Percentiles rank a stretch among this genome's conserved stretches.
These are phyloP conservation scores for Leptinotarsa rubiginosa DNA, from an alignment of 2,888 invertebrate species.

Conservation along the genomic window DNA sequence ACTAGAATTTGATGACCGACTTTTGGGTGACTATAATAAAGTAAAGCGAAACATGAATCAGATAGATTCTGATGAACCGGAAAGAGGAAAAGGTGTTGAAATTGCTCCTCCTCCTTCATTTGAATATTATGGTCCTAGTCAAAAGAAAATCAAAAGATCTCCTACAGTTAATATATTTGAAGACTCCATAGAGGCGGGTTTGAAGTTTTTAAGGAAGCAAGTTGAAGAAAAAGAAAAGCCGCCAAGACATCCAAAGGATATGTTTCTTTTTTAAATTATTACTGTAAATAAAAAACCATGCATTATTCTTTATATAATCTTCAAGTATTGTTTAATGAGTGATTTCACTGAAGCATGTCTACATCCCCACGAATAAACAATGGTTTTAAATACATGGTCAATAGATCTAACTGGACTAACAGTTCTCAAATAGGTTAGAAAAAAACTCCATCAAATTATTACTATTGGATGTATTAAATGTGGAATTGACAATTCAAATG, in stretches of 20 bases:
- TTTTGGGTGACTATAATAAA: slow-evolving; percentile 46
- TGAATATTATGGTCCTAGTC: slow-evolving; percentile 72
- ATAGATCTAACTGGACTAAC: no score
- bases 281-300: neutral
- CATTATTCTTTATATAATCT: neutral
- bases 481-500: no score
- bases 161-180: slow-evolving; percentile 60
- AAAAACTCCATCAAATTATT: no score
- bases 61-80: slow-evolving; percentile 23
- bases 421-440: no score
- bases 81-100: slow-evolving; percentile 66
- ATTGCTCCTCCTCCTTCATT: slow-evolving; percentile 76
- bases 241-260: slow-evolving; percentile 37
- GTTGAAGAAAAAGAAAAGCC: slow-evolving; percentile 65
- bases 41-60: slow-evolving; percentile 25
- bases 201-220: slow-evolving; percentile 69
- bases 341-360: no score
- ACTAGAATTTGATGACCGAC: slow-evolving; percentile 43
- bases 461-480: no score
- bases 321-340: neutral
- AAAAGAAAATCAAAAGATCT: slow-evolving; percentile 46
- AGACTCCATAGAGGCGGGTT: slow-evolving; percentile 70
- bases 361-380: no score
- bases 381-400: no score
- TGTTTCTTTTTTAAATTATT: slow-evolving; percentile 36